Conservation (phyloP, 2,888 invertebrate genomes). For the Salticus scenicus region DNA sequence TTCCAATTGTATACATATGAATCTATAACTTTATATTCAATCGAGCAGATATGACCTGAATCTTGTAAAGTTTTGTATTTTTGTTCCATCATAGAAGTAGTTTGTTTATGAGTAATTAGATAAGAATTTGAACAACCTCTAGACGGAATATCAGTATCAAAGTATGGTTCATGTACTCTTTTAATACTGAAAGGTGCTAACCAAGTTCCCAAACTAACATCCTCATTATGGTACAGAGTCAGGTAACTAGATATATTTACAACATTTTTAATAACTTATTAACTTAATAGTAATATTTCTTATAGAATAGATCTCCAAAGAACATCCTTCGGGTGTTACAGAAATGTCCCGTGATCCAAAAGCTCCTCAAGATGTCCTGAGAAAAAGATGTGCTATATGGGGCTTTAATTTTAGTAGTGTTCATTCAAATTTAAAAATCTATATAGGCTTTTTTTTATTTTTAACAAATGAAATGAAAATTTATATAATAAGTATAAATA, state of each 20-base stretch:
- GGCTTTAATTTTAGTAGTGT: no score
- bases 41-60: conserved; percentile 82
- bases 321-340: no score
- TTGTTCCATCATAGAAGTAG: conserved; percentile 82
- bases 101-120: conserved; percentile 91
- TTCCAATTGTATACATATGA: conserved; percentile 91
- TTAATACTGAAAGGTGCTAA: conserved; percentile 88
- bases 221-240: conserved; percentile 85
- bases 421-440: no score
- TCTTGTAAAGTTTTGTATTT: conserved; percentile 80
- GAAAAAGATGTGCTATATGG: no score
- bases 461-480: no score
- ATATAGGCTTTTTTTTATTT: no score
- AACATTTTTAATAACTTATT: no score
- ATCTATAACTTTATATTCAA: conserved; percentile 76
- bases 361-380: no score
- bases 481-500: no score
- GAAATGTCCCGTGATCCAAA: no score
- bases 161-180: conserved; percentile 90
- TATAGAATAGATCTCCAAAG: no score
- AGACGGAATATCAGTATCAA: conserved; percentile 94
- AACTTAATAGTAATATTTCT: no score
- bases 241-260: conserved; percentile 80
- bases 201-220: conserved; percentile 96
- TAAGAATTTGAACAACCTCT: conserved; percentile 91